Evolutionary conservation across 2,113 vertebrate species (phyloP), one percentile per base, ranked within the genome.

Genomic region (Chamaetylas fuelleborni): DNA sequence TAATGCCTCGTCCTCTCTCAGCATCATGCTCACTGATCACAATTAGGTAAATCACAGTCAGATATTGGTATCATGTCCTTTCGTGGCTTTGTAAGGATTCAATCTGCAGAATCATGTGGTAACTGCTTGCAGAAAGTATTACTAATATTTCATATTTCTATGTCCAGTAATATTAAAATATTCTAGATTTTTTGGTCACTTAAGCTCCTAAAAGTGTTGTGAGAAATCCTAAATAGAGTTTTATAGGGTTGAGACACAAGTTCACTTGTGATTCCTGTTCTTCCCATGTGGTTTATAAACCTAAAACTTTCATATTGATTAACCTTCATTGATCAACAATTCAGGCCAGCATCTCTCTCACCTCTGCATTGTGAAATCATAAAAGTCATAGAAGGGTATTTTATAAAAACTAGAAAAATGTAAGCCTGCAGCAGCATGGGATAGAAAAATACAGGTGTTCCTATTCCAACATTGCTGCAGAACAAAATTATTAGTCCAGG

Each of bases 11-110:
- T 40, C 43, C 50, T 58, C 66, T 54, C 34, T 60, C 87, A 64
- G 1, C 14, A 2, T 2, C 4, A 14, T 25, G 53, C 16, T 58
- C 9, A 3, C 26, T 56, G 33, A 12, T 40, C 3, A 2, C 20
- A 50, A 0, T 56, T 18, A 11, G 4, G 3, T 56, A 6, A 43
- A 16, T 82, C 65, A 29, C 17, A 19, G 9, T 33, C 31, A 69
- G 45, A 8, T 64, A 25, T n/a, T n/a, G 58, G 57, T 18, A 2
- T n/a, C 8, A 22, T 53, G 33, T 40, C 18, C 13, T 38, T 50
- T 47, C 43, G 23, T 56, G 34, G 18, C 43, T 87, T 76, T 91
- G 48, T 6, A 15, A 19, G 2, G 8, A 2, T 53, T 25, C 12
- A n/a, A 2, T 36, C 31, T 88, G 20, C 20, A 66, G 15, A 29